Evolutionary conservation across 2,888 invertebrate species (phyloP).

Genomic region (Alsophila aescularia): DNA sequence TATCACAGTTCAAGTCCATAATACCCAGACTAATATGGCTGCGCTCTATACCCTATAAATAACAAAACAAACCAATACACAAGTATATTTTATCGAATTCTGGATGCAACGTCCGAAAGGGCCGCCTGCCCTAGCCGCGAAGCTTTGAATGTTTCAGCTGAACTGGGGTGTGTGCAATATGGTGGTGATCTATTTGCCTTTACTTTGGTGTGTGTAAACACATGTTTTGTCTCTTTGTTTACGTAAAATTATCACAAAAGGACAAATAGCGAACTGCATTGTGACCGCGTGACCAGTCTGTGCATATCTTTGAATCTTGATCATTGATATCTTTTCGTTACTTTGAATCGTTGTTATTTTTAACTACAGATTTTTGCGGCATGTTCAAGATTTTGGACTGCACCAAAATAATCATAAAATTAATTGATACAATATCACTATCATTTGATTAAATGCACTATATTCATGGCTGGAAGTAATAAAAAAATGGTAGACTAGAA

Average conservation of each 20-base stretch:
- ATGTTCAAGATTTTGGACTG: too few relatives aligned
- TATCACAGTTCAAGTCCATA: conserved; percentile 17
- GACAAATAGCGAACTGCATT: not conserved
- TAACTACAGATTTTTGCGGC: too few relatives aligned
- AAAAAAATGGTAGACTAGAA: too few relatives aligned
- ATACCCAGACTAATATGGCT: conserved; percentile 29
- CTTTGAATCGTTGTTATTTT: too few relatives aligned
- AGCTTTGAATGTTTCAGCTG: conserved; percentile 78
- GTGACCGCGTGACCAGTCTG: too few relatives aligned
- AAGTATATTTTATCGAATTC: conserved; percentile 64
- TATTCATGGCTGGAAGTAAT: too few relatives aligned
- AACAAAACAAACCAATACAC: conserved; percentile 54
- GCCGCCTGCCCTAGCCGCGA: conserved; percentile 44
- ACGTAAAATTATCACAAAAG: conserved; percentile 10
- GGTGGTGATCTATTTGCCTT: conserved; percentile 57
- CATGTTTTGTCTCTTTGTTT: conserved; percentile 26
- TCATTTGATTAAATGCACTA: too few relatives aligned
- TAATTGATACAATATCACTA: too few relatives aligned
- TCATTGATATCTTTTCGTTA: too few relatives aligned
- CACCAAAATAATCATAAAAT: too few relatives aligned
- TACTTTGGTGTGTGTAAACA: conserved; percentile 21
- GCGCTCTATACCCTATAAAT: conserved; percentile 42
- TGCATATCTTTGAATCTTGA: too few relatives aligned
- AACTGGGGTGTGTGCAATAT: conserved; percentile 59
- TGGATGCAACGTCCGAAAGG: conserved; percentile 49